Evolutionary conservation across 2,888 invertebrate species (phyloP), one percentile per base, ranked within the genome.

Genomic region (Fissipunctia ypsillon): DNA sequence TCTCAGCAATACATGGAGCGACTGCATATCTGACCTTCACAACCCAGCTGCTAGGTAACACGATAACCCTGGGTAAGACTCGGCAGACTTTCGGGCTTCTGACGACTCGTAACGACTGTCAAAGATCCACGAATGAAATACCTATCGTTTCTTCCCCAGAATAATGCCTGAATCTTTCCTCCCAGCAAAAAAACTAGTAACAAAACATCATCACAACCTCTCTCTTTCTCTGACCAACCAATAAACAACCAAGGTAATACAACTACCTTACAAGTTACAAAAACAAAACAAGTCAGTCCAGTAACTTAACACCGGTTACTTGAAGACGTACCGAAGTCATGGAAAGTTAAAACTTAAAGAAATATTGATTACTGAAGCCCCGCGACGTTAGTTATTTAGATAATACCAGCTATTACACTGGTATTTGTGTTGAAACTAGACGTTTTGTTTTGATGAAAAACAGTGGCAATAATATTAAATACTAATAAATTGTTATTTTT

Each of bases 351-450:
- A 81, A 76, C 59, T 48, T 54, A 48, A 73, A 83, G 65, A 63
- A 60, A 71, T 81, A 81, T 81, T 81, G 81, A 81, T 81, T 84
- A 75, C 56, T 10, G 84, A 81, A 81, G 68, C 81, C 81, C 0
- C 12, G 5, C 12, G 19, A 25, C 19, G 61, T 22, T 59, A 38
- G 69, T 48, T 77, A 54, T 69, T 52, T 63, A 59, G 61, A 38
- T 69, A 79, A 79, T 69, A 31, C 64, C 61, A 31, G 65, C 41
- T 43, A 57, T 82, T 82, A 77, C 35, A n/a, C 7, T 16, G 35
- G 28, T 28, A 48, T 69, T 78, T 69, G 56, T 50, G 54, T 56
- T 52, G 35, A n/a, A 45, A 56, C n/a, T 48, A 22, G 45, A 25
- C 1, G 9, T 63, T 78, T 43, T 41, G 22, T 64, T 25, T 41